Conservation (phyloP, 2,113 vertebrate genomes). For the Ellobius talpinus region DNA sequence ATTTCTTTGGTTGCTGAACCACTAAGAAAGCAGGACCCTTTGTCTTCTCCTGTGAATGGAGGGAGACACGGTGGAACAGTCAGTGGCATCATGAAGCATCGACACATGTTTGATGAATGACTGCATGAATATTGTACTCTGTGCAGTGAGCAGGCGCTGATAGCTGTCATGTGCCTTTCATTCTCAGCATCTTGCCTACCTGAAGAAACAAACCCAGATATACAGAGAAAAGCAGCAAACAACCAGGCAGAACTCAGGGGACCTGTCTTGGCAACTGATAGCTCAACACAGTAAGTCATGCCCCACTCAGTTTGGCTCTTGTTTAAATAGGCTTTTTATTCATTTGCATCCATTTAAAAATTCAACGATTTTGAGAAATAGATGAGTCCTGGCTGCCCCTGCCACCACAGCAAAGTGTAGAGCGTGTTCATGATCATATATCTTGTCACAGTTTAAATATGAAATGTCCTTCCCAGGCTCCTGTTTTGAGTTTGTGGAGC, state of each 20-base stretch:
- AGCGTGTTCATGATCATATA: not conserved
- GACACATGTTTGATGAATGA: not conserved
- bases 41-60: not conserved
- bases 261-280: slow-evolving; percentile 55
- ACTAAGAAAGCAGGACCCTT: not conserved
- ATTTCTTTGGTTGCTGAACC: not conserved
- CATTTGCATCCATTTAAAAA: not conserved
- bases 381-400: no score
- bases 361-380: not conserved
- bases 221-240: not conserved
- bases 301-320: not conserved
- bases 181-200: slow-evolving; percentile 56
- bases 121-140: no score
- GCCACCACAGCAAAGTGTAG: not conserved
- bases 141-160: not conserved
- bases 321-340: not conserved
- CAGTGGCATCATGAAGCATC: not conserved
- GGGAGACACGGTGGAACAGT: no score
- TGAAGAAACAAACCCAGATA: not conserved
- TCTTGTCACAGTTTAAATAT: not conserved
- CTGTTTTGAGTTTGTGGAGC: not conserved
- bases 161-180: slow-evolving; percentile 17
- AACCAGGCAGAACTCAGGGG: fast-evolving
- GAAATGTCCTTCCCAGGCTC: not conserved
- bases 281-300: slow-evolving; percentile 63